Evolutionary conservation across 2,113 vertebrate genomes (phyloP), one percentile per base, ranked within the genome.

Genomic region (Corythornis vintsioides): DNA sequence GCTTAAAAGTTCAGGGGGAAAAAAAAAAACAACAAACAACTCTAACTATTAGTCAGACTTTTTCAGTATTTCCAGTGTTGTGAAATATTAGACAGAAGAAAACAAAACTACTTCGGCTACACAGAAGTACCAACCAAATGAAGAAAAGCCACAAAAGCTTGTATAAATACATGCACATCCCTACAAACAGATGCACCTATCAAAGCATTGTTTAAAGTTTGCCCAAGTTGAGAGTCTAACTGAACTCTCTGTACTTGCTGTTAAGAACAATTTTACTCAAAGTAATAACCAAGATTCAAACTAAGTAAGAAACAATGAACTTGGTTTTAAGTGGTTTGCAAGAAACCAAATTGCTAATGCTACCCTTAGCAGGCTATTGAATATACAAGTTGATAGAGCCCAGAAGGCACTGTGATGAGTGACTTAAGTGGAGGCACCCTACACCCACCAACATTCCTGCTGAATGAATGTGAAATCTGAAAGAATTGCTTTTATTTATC

Each of bases 401-500:
- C 95, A 96, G 94, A 96, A 96, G 91, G 91, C 94, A 83, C 85
- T 88, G 75, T 77, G 94, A 93, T 93, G 92, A 94, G 92, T 93
- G 95, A 85, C 94, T 95, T 91, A 96, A 95, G 95, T 94, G 85
- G 91, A 93, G 82, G 96, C 94, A 96, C 89, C 94, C 95, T 93
- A 92, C 94, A 91, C 94, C 95, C 96, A 96, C 94, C 78, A 93
- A 69, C 92, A 96, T 96, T 95, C 89, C 86, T 93, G 71, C 55
- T 92, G 84, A 93, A 96, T 95, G 95, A 93, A 95, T 95, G 82
- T 80, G 81, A 87, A 92, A 93, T 93, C 89, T 17, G 89, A 84
- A 95, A 96, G 89, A 96, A 96, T 91, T 93, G 92, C 92, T 95
- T 95, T 95, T 93, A 96, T 96, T 96, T 95, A 96, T 94, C 92